Conservation (phyloP, 2,797 vertebrate species). For the Margarornis squamiger region DNA sequence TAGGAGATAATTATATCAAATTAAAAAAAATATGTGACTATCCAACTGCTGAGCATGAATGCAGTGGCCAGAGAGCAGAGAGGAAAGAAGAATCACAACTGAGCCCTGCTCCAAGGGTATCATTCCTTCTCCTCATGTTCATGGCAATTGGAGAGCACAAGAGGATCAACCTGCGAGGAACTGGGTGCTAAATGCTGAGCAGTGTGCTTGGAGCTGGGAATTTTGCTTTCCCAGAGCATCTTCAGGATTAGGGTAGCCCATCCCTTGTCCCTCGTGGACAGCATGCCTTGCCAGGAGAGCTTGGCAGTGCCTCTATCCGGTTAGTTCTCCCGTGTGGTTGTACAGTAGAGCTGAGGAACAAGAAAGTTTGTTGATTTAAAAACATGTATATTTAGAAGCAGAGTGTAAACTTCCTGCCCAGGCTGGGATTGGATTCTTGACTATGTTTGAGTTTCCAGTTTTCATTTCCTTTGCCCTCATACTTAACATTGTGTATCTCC, state of each 20-base stretch:
- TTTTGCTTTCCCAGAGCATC: not conserved
- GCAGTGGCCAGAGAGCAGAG: conserved; percentile 44
- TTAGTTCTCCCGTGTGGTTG: not conserved
- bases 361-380: conserved; percentile 77
- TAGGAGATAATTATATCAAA: conserved; percentile 82
- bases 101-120: not conserved
- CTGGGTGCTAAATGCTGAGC: not conserved
- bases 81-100: not conserved
- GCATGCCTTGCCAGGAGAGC: not conserved
- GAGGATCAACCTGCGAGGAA: not conserved
- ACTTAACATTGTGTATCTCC: conserved; percentile 71
- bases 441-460: conserved; percentile 75
- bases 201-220: not conserved
- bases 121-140: not conserved
- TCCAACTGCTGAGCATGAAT: conserved; percentile 59
- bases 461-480: conserved; percentile 72
- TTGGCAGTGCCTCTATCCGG: conserved; percentile 29
- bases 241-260: not conserved
- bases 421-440: conserved; percentile 70
- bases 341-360: conserved; percentile 58
- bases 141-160: not conserved
- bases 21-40: conserved; percentile 76
- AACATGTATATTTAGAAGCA: conserved; percentile 79
- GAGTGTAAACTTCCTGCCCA: conserved; percentile 81
- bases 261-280: not conserved